Conservation (phyloP, 1,140 invertebrate species). For the Heliothis virescens region DNA sequence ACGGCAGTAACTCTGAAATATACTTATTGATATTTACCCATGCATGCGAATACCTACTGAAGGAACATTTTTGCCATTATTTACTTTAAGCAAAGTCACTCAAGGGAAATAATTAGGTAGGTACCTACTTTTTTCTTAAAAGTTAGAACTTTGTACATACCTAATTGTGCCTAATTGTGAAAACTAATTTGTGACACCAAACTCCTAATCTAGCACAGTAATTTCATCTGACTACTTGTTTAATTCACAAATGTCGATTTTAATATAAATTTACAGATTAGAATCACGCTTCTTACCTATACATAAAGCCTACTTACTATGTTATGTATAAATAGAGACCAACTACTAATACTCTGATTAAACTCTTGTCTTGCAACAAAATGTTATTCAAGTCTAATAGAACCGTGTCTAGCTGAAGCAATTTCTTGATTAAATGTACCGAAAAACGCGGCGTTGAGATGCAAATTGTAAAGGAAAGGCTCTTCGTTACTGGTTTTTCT, state of each 20-base stretch:
- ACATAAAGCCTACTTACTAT: too few relatives aligned
- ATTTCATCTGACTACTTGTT: too few relatives aligned
- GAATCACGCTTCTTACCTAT: too few relatives aligned
- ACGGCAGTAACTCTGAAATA: conserved; percentile 10
- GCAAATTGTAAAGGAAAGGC: conserved; percentile 16
- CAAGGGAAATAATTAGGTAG: too few relatives aligned
- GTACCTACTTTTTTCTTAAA: too few relatives aligned
- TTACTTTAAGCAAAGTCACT: not conserved
- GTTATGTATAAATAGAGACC: not conserved
- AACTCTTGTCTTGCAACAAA: conserved; percentile 10
- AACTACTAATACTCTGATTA: conserved; percentile 10
- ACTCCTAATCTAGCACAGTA: too few relatives aligned
- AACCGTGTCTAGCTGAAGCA: conserved; percentile 22
- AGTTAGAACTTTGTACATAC: too few relatives aligned
- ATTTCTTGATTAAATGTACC: conserved; percentile 36
- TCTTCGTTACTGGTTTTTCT: conserved; percentile 10
- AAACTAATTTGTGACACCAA: too few relatives aligned
- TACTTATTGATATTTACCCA: conserved; percentile 14
- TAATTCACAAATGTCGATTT: too few relatives aligned
- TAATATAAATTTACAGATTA: too few relatives aligned
- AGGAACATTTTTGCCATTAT: not conserved
- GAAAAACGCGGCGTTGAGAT: conserved; percentile 29
- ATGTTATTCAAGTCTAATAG: conserved; percentile 22
- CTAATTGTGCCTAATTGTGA: too few relatives aligned
- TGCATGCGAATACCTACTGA: not conserved